Base-by-base conservation (phyloP, 1,140 invertebrate species). In the Coenobita brevimanus region DNA sequence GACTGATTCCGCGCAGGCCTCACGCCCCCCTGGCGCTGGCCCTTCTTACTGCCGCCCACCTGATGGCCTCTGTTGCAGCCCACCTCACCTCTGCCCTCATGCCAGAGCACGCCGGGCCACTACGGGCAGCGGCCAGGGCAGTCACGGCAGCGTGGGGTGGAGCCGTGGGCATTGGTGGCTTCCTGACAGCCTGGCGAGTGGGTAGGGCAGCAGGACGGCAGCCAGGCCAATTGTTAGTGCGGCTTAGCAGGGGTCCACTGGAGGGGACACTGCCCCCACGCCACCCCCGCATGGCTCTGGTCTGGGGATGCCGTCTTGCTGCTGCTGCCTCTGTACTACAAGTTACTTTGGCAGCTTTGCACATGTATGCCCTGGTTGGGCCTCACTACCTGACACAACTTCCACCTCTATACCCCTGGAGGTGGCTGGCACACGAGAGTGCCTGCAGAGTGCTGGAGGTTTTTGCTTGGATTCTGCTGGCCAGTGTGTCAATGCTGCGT, bases 11-110 rank as follows among this genome's bases (percentile, higher is more conserved):
- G 13, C 57, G 73, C 13, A 81, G 82, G 43, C 85, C 80, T 41
- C 89, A 87, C 8, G 84, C 89, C 30, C 85, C 89, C 3, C 62
- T 86, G 27, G 89, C 81, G 4, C 79, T 89, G n/a, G 89, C 89
- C 13, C 75, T 89, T 21, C 84, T 89, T 24, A 89, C 83, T 60
- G 84, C 82, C 2, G 80, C 81, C 36, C 89, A 89, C 54, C 80
- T 89, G 27, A 41, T 89, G 4, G 84, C 89, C n/a, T 87, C 83
- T 27, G 67, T 89, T 54, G 85, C 81, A 15, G 83, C 85, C 43
- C 83, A 89, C 60, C 80, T 89, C 38, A 82, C 80, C 15, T 79
- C 89, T 17, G 89, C 83, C 13, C 50, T 89, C 64, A 62, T 82
- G 62, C 79, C 79, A 17, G 75, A 82, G 60, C 83, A 89, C 24